These are phyloP conservation scores for Callosobruchus maculatus DNA, from an alignment of 2,888 invertebrate genomes.

Conservation along the genomic window DNA sequence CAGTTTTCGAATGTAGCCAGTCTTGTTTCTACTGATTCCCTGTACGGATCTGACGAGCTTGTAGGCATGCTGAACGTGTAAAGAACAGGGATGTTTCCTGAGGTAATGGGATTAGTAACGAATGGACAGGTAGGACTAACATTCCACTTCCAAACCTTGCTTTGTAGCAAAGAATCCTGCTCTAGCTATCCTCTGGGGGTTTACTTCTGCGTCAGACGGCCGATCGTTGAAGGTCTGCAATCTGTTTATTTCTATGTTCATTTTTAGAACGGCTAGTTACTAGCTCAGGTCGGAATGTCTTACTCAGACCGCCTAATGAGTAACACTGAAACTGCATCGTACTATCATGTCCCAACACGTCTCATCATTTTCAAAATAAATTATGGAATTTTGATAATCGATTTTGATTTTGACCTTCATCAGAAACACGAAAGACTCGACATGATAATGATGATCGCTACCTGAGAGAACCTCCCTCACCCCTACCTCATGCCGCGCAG, in stretches of 20 bases:
- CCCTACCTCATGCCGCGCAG: no score
- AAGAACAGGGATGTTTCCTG: slow-evolving; percentile 65
- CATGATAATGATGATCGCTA: no score
- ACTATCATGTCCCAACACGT: background rate
- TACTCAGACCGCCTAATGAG: background rate
- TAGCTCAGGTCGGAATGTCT: background rate
- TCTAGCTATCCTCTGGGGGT: slow-evolving; percentile 63
- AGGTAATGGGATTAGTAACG: slow-evolving; percentile 61
- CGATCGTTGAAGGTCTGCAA: slow-evolving; percentile 68
- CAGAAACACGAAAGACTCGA: background rate
- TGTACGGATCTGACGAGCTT: slow-evolving; percentile 24
- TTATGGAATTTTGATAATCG: background rate
- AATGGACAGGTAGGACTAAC: slow-evolving; percentile 70
- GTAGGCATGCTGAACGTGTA: slow-evolving; percentile 25
- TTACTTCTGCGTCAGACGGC: slow-evolving; percentile 68
- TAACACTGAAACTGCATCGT: background rate
- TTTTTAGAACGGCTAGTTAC: slow-evolving; percentile 35
- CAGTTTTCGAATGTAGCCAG: slow-evolving; percentile 70
- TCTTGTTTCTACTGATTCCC: slow-evolving; percentile 43
- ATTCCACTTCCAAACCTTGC: slow-evolving; percentile 67
- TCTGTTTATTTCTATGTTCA: slow-evolving; percentile 71
- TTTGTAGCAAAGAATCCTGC: slow-evolving; percentile 78
- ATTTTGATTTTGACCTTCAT: background rate
- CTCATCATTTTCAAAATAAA: background rate
- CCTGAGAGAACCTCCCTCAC: no score